Conservation (phyloP, 2,888 invertebrate genomes). For the Hermodice carunculata region DNA sequence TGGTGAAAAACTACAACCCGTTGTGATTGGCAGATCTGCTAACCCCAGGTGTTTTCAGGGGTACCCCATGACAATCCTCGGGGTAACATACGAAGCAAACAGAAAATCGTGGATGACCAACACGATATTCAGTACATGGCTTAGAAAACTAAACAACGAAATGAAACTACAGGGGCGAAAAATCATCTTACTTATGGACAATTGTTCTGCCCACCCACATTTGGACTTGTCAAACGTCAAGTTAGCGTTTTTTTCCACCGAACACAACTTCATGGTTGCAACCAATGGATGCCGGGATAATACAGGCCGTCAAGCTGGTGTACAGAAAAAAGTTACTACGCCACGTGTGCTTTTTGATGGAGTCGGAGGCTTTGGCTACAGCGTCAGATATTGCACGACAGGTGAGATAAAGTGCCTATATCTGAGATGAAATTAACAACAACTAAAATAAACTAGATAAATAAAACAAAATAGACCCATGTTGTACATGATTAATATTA, state of each 20-base stretch:
- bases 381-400: too few species aligned
- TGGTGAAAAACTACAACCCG: background rate
- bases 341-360: background rate
- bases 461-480: too few species aligned
- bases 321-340: background rate
- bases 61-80: background rate
- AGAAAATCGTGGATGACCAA: conserved; percentile 6
- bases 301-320: background rate
- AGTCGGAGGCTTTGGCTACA: background rate
- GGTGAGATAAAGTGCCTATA: too few species aligned
- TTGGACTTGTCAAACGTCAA: background rate
- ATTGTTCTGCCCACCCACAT: background rate
- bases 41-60: background rate
- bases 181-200: background rate
- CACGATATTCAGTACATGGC: background rate
- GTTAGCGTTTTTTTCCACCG: conserved; percentile 3
- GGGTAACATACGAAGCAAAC: background rate
- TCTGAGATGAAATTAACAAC: too few species aligned
- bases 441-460: too few species aligned
- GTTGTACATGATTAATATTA: too few species aligned
- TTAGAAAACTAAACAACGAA: background rate
- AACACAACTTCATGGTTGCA: background rate
- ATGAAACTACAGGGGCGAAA: background rate
- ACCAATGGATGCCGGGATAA: conserved; percentile 5
- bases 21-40: conserved; percentile 1